Percentiles rank a stretch among this genome's conserved stretches.
Conservation (phyloP, 2,797 vertebrate genomes). For the Mormyrus hasselquistii region DNA sequence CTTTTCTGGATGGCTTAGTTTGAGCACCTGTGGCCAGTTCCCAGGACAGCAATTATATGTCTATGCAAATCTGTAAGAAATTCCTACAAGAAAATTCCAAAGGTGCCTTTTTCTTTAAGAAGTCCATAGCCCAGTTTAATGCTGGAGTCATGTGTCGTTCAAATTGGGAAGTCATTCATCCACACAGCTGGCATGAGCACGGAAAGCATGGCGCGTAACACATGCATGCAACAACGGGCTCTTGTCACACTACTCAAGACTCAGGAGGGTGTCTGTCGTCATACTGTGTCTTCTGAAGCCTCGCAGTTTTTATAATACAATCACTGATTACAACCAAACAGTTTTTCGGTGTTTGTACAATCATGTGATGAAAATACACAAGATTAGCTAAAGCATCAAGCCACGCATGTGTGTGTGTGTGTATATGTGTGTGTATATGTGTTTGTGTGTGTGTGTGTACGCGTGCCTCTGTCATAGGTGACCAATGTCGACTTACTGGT, state of each 20-base stretch:
- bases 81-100: not conserved
- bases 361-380: not conserved
- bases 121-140: not conserved
- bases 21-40: not conserved
- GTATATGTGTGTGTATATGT: no score
- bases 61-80: not conserved
- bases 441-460: not conserved
- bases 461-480: not conserved
- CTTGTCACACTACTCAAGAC: not conserved
- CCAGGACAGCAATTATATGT: not conserved
- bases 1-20: not conserved
- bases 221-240: not conserved
- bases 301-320: not conserved
- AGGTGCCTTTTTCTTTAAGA: not conserved
- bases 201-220: not conserved
- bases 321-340: not conserved
- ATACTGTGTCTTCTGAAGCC: not conserved
- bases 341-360: not conserved
- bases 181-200: not conserved
- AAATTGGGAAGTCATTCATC: not conserved
- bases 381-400: not conserved
- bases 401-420: no score
- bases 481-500: constrained; percentile 74
- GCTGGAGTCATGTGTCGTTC: not conserved
- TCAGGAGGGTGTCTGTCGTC: not conserved